These are phyloP conservation scores for Cynopterus sphinx DNA, from an alignment of 2,797 vertebrate species.

Conservation along the genomic window DNA sequence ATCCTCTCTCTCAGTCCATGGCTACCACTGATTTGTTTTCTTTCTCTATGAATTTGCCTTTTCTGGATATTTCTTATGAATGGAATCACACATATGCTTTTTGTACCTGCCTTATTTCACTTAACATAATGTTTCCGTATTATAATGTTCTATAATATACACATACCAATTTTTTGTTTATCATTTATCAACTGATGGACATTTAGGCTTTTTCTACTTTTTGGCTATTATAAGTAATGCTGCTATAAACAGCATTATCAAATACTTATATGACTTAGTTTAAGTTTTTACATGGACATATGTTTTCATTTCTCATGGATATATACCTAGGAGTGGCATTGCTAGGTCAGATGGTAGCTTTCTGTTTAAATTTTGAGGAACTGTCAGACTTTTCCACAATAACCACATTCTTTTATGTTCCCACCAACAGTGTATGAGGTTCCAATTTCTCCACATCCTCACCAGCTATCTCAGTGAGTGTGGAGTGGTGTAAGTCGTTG, in stretches of 20 bases:
- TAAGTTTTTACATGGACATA: not conserved
- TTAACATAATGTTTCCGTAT: not conserved
- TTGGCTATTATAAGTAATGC: not conserved
- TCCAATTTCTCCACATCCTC: not conserved
- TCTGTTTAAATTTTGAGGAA: not conserved
- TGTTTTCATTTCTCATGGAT: not conserved
- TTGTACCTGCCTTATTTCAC: not conserved
- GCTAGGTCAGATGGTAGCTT: not conserved
- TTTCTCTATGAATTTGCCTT: not conserved
- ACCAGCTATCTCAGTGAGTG: not conserved
- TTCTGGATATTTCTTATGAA: not conserved
- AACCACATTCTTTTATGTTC: not conserved
- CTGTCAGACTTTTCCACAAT: not conserved
- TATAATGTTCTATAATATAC: not conserved
- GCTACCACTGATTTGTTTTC: too few species aligned
- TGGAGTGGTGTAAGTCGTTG: not conserved
- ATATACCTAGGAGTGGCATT: not conserved
- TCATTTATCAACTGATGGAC: not conserved
- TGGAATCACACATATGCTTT: not conserved
- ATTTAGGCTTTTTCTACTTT: not conserved
- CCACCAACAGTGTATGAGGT: not conserved
- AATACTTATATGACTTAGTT: not conserved
- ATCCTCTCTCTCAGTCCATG: not conserved
- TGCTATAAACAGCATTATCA: not conserved
- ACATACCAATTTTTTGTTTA: not conserved